Evolutionary conservation across 2,888 invertebrate genomes (phyloP).

Genomic region (Diaphora mendica): DNA sequence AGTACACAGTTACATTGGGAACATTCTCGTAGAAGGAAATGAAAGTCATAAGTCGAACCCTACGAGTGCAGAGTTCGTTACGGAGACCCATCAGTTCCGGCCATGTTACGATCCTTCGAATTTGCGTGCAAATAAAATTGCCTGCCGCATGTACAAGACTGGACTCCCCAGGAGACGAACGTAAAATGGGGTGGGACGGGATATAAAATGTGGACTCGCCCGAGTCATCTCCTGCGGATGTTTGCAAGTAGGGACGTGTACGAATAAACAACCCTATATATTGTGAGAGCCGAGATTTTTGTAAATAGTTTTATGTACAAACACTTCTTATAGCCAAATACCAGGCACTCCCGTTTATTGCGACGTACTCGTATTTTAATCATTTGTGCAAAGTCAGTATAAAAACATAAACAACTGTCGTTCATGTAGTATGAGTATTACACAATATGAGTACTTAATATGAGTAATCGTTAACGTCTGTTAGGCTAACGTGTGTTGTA

Average conservation of each 20-base stretch:
- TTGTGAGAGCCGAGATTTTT: constrained; percentile 41
- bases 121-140: constrained; percentile 80
- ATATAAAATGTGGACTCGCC: constrained; percentile 73
- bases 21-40: constrained; percentile 63
- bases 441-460: background rate
- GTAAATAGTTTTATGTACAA: constrained; percentile 49
- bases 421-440: background rate
- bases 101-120: constrained; percentile 74
- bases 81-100: constrained; percentile 66
- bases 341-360: constrained; percentile 9
- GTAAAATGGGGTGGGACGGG: constrained; percentile 65
- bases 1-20: constrained; percentile 33
- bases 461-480: background rate
- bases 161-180: constrained; percentile 62
- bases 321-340: constrained; percentile 27
- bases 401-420: background rate
- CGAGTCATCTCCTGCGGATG: constrained; percentile 77
- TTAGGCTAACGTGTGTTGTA: no score
- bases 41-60: constrained; percentile 72
- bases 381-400: constrained; percentile 4
- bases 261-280: constrained; percentile 52
- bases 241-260: constrained; percentile 58
- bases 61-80: constrained; percentile 67
- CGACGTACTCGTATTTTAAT: constrained; percentile 9
- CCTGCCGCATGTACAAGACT: constrained; percentile 64